A percentile compares a stretch with the other conserved stretches of the same genome.
Conservation (phyloP, 2,888 invertebrate species). For the Neoascia interrupta region DNA sequence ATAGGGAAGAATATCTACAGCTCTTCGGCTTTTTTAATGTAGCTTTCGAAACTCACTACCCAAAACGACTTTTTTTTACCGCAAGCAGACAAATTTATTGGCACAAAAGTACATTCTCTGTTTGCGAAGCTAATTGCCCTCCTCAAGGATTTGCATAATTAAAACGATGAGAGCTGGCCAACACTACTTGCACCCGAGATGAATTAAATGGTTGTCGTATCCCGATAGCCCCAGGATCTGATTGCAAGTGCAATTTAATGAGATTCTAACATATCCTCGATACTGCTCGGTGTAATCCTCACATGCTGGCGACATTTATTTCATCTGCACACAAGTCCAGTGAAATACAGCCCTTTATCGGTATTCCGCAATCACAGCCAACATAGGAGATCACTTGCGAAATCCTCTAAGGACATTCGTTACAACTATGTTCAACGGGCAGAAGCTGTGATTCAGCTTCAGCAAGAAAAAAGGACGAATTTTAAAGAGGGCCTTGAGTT, state of each 20-base stretch:
- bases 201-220: constrained; percentile 24
- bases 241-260: constrained; percentile 66
- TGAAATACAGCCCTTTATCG: constrained; percentile 65
- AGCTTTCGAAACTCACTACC: no score
- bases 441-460: constrained; percentile 7
- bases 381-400: constrained; percentile 66
- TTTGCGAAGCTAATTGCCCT: constrained; percentile 53
- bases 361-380: constrained; percentile 63
- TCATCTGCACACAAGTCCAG: constrained; percentile 22
- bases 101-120: no score
- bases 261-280: constrained; percentile 49
- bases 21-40: no score
- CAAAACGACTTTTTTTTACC: no score
- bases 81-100: no score
- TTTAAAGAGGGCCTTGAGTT: constrained; percentile 42
- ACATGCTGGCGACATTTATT: constrained; percentile 57
- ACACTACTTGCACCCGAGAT: constrained; percentile 8
- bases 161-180: constrained; percentile 42
- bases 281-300: constrained; percentile 46
- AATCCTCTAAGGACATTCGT: constrained; percentile 68
- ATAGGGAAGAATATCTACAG: no score
- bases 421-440: constrained; percentile 47
- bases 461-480: constrained; percentile 6
- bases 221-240: constrained; percentile 57
- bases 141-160: constrained; percentile 67